A percentile compares a stretch with the other conserved stretches of the same genome.
These are phyloP conservation scores for Macrosteles quadrilineatus DNA, from an alignment of 1,140 invertebrate genomes.

Conservation along the genomic window DNA sequence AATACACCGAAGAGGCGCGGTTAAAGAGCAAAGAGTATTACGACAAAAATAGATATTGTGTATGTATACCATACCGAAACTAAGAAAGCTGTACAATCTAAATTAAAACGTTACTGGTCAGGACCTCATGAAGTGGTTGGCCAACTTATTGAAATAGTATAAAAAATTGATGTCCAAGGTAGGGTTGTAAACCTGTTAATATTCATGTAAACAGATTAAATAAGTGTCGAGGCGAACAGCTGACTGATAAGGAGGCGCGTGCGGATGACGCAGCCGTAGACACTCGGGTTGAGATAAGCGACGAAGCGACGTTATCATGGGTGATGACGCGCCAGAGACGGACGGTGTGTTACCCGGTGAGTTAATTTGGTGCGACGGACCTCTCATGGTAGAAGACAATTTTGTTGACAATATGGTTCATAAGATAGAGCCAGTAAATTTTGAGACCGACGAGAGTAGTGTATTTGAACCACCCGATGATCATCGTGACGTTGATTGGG, in stretches of 20 bases:
- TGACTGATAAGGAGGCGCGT: background rate
- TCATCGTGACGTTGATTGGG: background rate
- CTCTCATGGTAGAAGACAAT: background rate
- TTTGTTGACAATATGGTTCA: background rate
- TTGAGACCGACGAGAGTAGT: background rate
- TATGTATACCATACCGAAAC: background rate
- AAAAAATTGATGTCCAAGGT: too few species aligned
- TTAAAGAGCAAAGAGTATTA: background rate
- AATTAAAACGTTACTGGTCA: background rate
- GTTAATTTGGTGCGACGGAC: background rate
- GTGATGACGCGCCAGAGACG: background rate
- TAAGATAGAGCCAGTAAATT: background rate
- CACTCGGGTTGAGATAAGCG: too few species aligned
- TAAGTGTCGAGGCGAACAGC: background rate
- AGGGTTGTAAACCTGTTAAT: background rate
- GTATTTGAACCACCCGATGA: background rate
- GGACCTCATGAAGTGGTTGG: constrained; percentile 1
- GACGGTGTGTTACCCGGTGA: background rate
- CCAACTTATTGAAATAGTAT: background rate
- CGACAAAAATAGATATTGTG: background rate
- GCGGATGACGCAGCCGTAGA: background rate
- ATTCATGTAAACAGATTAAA: background rate
- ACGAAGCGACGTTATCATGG: background rate
- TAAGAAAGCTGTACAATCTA: background rate
- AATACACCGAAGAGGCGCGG: too few species aligned